Conservation (phyloP, 1,140 invertebrate species). For the Drosophila willistoni region DNA sequence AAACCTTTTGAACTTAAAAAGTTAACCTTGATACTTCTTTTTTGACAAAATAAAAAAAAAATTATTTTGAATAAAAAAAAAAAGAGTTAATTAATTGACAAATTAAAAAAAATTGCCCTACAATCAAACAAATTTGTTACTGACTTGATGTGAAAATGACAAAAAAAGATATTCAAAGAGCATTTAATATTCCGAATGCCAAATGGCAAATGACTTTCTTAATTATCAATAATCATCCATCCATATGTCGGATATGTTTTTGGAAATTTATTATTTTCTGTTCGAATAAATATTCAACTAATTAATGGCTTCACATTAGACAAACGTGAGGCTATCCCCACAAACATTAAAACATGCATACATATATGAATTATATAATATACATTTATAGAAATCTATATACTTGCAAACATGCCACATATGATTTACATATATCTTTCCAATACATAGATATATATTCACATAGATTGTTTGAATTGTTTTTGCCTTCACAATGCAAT, state of each 20-base stretch:
- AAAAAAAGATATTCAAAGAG: not conserved
- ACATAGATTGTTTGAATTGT: slow-evolving; percentile 5
- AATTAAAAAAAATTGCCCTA: too few species aligned
- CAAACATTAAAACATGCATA: slow-evolving; percentile 20
- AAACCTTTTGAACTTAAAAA: too few species aligned
- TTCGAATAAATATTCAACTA: slow-evolving; percentile 52
- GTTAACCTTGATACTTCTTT: too few species aligned
- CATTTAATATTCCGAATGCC: not conserved
- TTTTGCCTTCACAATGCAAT: slow-evolving; percentile 64
- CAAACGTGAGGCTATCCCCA: slow-evolving; percentile 31
- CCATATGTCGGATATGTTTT: not conserved
- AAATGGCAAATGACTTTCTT: not conserved
- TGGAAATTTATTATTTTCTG: slow-evolving; percentile 19
- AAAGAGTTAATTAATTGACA: too few species aligned
- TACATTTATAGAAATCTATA: slow-evolving; percentile 12
- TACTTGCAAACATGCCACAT: slow-evolving; percentile 13
- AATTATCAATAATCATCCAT: not conserved
- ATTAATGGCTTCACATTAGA: slow-evolving; percentile 60
- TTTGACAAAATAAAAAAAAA: too few species aligned
- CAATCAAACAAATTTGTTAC: too few species aligned
- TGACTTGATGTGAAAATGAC: too few species aligned
- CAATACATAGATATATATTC: slow-evolving; percentile 17
- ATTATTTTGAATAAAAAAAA: too few species aligned
- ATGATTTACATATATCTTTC: slow-evolving; percentile 1
- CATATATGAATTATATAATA: slow-evolving; percentile 10